Evolutionary conservation across 2,888 invertebrate species (phyloP).

Genomic region (Nudaria mundana): DNA sequence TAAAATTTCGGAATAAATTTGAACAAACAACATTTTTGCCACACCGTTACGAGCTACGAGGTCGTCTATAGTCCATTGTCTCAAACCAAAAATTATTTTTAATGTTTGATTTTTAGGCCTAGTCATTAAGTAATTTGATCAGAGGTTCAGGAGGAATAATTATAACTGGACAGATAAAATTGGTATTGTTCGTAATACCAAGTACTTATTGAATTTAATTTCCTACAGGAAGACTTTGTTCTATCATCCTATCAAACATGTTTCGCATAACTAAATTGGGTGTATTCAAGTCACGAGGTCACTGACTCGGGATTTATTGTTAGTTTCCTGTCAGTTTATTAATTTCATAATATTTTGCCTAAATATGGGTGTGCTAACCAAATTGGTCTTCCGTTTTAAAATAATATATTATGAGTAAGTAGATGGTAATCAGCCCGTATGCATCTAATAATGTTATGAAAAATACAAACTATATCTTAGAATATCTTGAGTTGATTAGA

Average conservation of each 20-base stretch:
- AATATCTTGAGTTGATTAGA: no score
- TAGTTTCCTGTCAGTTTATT: slow-evolving; percentile 66
- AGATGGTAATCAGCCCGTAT: no score
- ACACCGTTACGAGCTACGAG: slow-evolving; percentile 58
- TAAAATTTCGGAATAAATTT: slow-evolving; percentile 77
- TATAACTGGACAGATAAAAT: no score
- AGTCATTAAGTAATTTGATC: no score
- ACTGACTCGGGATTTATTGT: slow-evolving; percentile 70
- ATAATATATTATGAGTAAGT: no score
- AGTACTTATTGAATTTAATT: no score
- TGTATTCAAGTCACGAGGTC: slow-evolving; percentile 67
- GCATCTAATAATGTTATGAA: no score
- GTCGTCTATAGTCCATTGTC: slow-evolving; percentile 49
- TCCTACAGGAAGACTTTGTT: slow-evolving; percentile 8
- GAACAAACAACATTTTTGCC: slow-evolving; percentile 79
- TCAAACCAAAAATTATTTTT: no score
- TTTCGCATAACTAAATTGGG: slow-evolving; percentile 58
- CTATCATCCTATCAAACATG: slow-evolving; percentile 38
- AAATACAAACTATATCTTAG: no score
- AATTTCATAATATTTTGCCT: slow-evolving; percentile 56
- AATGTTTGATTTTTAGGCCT: no score
- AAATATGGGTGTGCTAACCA: slow-evolving; percentile 39
- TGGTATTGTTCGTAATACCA: no score
- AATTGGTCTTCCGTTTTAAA: slow-evolving; percentile 45
- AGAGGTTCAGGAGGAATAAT: no score